phyloP scores from a whole-genome alignment of 2,888 invertebrate genomes.

The Pherbina coryleti region DNA sequence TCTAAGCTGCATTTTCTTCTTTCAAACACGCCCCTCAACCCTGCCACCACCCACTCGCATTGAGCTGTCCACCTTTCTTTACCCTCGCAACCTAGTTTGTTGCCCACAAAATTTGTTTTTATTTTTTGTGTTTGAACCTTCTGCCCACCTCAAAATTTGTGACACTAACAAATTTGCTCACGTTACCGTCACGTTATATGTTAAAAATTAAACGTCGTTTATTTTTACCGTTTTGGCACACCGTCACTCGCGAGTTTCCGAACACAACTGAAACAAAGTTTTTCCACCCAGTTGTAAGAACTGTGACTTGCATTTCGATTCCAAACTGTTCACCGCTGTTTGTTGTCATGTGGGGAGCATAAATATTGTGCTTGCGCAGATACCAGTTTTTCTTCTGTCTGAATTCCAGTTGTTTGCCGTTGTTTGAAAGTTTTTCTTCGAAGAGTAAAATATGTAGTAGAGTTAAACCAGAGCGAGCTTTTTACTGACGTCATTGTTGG shows the following conservation, averaged over 20 bases:
- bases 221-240: neutral
- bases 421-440: neutral
- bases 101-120: too few relatives aligned
- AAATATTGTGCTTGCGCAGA: slow-evolving; percentile 2
- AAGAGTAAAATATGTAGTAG: too few relatives aligned
- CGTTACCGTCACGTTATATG: neutral
- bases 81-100: neutral
- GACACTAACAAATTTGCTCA: slow-evolving; percentile 16
- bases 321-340: slow-evolving; percentile 2
- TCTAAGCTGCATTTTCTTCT: too few relatives aligned
- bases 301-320: neutral
- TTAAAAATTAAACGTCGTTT: neutral
- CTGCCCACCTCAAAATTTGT: neutral
- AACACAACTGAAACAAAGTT: slow-evolving; percentile 18
- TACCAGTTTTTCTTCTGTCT: neutral
- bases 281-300: neutral
- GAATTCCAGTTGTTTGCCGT: neutral
- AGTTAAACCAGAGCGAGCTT: neutral
- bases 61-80: neutral
- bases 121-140: too few relatives aligned
- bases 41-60: neutral
- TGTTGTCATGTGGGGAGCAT: neutral
- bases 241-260: neutral
- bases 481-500: slow-evolving; percentile 28
- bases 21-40: too few relatives aligned